Evolutionary conservation across 2,888 invertebrate species (phyloP), one percentile per base, ranked within the genome.

Genomic region (Lithophane semibrunnea): DNA sequence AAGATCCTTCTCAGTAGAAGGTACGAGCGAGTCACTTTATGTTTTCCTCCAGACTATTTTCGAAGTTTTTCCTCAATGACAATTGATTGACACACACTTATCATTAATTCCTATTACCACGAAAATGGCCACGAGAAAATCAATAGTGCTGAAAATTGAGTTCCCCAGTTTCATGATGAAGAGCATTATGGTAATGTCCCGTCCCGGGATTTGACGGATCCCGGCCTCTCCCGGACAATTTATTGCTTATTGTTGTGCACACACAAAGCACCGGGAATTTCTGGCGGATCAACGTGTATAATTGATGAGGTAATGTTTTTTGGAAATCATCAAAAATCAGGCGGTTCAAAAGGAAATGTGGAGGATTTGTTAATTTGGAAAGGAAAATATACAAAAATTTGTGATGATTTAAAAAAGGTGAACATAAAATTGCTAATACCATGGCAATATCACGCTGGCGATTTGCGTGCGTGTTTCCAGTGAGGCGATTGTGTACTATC

Each of bases 141-240:
- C 89, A 79, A 80, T 87, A 75, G 56, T 58, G 61, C 44, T 52
- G 68, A 77, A 80, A 85, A 87, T 87, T 79, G 70, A 83, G 86
- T 77, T 75, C 67, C 69, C 80, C 76, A 87, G 65, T 76, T 61
- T 73, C 74, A 74, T 85, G 74, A 85, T 81, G 79, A 79, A 79
- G 75, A 84, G 79, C 79, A 85, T 88, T 88, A 88, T 88, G 90
- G 61, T 88, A 88, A 89, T 88, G 56, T 76, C 29, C 42, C 73
- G 64, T 79, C 79, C 87, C 79, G 75, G 81, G 83, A 82, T 88
- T 89, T 87, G 87, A 88, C 82, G 88, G 87, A 89, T 83, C 76
- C 78, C 81, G 81, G 71, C 60, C 84, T 88, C 68, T 83, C 78
- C 61, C 66, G 70, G 66, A 88, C 89, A 89, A 88, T 88, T 88